Conservation (phyloP, 1,140 invertebrate genomes). For the Lasaia peninsularis region DNA sequence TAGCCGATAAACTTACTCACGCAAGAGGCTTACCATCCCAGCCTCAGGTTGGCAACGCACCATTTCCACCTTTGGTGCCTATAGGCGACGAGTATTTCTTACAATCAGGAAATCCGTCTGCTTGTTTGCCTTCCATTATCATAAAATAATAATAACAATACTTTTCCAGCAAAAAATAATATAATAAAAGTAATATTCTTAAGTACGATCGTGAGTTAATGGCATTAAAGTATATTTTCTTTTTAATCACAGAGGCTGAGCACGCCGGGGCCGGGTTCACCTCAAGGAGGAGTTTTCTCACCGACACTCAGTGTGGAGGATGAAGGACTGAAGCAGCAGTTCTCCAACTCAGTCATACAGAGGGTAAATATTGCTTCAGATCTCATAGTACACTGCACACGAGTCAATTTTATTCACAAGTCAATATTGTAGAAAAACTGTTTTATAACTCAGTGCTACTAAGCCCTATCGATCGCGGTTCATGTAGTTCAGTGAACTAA, state of each 20-base stretch:
- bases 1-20: too few relatives aligned
- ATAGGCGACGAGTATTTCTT: too few relatives aligned
- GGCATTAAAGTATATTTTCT: conserved; percentile 23
- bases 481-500: background rate
- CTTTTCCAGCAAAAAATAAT: too few relatives aligned
- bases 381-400: conserved; percentile 10
- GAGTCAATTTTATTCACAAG: background rate
- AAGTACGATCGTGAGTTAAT: too few relatives aligned
- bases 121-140: too few relatives aligned
- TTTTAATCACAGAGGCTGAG: conserved; percentile 49
- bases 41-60: too few relatives aligned
- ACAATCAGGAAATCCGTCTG: too few relatives aligned
- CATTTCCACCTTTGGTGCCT: too few relatives aligned
- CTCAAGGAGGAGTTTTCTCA: conserved; percentile 61
- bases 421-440: background rate
- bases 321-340: conserved; percentile 69
- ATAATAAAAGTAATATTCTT: too few relatives aligned
- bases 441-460: conserved; percentile 4
- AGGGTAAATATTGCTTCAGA: conserved; percentile 55
- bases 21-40: too few relatives aligned
- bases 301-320: conserved; percentile 64
- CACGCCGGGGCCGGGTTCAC: conserved; percentile 60
- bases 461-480: background rate
- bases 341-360: conserved; percentile 66
- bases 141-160: too few relatives aligned